Evolutionary conservation across 2,113 vertebrate species (phyloP), one percentile per base, ranked within the genome.

Genomic region (Brachyhypopomus occidentalis): DNA sequence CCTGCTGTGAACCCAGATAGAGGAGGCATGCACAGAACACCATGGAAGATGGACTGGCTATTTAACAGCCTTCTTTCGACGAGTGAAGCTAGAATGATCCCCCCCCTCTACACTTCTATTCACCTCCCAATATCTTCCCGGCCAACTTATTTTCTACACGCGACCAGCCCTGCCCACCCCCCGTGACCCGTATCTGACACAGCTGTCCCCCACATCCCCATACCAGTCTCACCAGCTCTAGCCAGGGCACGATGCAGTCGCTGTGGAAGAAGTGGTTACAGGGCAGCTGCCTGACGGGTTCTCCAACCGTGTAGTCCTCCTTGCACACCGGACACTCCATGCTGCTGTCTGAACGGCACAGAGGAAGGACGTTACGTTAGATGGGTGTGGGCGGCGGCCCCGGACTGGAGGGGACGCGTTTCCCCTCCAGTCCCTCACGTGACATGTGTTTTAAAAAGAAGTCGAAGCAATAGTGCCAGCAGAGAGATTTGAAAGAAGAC

Each of bases 191-290:
- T 41, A 14, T 52, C 45, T 52, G 8, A 52, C 41, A 11, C n/a
- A 22, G 23, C 48, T 17, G 30, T 78, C 36, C 59, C 60, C 45
- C 45, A 52, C 22, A 14, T 59, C 5, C 27, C 25, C 30, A 12
- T 25, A 27, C 48, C 27, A 22, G 45, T 19, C 95, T 97, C 81
- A 99, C 98, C 96, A 99, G 93, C 89, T 99, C 96, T 83, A 99
- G 91, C 97, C 98, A 99, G 0, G 98, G 98, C 87, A 99, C 96
- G 81, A 99, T 98, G 92, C 98, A 99, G 90, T 94, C 94, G 91
- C 96, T 97, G 88, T 99, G 98, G 89, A 99, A 99, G 93, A 97
- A 91, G 88, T 99, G 98, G 80, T 97, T 97, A 89, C 98, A 99
- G 74, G 98, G 97, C 20, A 99, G 89, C 92, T 98, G 97, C 88